Base-by-base conservation (phyloP, 2,797 vertebrate genomes). In the Atherinosoma microstoma region DNA sequence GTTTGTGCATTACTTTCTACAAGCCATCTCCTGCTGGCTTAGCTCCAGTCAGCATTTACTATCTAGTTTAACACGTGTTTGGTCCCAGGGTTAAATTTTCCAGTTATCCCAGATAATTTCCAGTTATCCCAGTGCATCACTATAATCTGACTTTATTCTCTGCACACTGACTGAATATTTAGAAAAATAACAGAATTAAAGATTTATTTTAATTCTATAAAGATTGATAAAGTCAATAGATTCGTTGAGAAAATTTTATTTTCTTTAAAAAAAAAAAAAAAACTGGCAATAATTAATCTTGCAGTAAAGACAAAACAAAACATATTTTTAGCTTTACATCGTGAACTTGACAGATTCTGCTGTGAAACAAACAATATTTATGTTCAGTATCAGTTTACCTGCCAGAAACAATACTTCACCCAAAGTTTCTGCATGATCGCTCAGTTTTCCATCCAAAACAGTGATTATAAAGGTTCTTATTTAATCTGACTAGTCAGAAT, bases 191-290 rank as follows among this genome's bases (percentile, higher is more conserved):
- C 18, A 38, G 6, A 36, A n/a, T 9, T n/a, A 47, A 8, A 38
- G 34, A 35, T 38, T 10, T 24, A 24, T 40, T 18, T 27, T 40
- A 3, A 40, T 61, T 51, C 0, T 24, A 30, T 22, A 15, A 16
- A 53, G 3, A 36, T 27, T 11, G 15, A 6, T 9, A 18, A 11
- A 36, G 22, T 29, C 13, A 16, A 65, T 27, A 3, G 15, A 22
- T 58, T 11, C 15, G 34, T 27, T 47, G 20, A 47, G n/a, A 51
- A 51, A 20, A 76, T 82, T 74, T 80, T 76, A 80, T 27, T 73
- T 63, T 24, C 11, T 63, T 56, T 29, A 78, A 20, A 76, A 83
- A 76, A 27, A 78, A 20, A 76, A 83, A 76, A 27, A 27, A 27
- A 27, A 27, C 24, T 53, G 1, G 32, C 2, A 40, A 57, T 29